Percentiles rank a stretch among this genome's conserved stretches.
These are phyloP conservation scores for Penaeus chinensis DNA, from an alignment of 1,140 invertebrate genomes.

Conservation along the genomic window DNA sequence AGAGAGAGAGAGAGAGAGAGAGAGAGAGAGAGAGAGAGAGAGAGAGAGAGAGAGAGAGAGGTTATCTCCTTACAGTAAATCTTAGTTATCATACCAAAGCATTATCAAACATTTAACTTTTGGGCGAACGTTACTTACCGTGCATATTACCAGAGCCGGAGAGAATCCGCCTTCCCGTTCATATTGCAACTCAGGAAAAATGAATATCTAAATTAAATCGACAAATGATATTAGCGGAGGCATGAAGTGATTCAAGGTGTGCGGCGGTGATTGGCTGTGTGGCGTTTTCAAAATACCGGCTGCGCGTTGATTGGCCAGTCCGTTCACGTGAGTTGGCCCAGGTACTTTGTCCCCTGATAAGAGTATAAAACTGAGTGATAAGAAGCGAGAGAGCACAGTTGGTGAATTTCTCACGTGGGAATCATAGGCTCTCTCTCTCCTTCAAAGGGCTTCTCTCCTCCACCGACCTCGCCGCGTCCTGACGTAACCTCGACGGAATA, in stretches of 20 bases:
- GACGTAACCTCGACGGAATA: too few relatives aligned
- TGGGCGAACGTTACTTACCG: too few relatives aligned
- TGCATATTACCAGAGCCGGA: too few relatives aligned
- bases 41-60: too few relatives aligned
- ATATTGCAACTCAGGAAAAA: too few relatives aligned
- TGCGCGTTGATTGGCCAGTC: constrained; percentile 18
- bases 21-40: too few relatives aligned
- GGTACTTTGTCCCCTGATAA: constrained; percentile 27
- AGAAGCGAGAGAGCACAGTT: constrained; percentile 32
- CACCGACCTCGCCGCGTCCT: not conserved
- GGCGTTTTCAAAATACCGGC: not conserved
- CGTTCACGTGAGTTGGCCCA: not conserved
- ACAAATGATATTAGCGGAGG: not conserved
- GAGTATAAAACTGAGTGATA: constrained; percentile 50
- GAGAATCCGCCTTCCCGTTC: too few relatives aligned
- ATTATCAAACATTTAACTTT: too few relatives aligned
- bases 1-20: too few relatives aligned
- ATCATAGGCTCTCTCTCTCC: not conserved
- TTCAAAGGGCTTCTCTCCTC: not conserved
- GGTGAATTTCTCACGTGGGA: constrained; percentile 32
- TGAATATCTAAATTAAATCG: too few relatives aligned
- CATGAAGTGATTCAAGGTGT: not conserved
- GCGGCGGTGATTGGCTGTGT: not conserved
- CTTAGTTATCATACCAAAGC: too few relatives aligned
- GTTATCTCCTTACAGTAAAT: too few relatives aligned